Percentiles rank a stretch among this genome's conserved stretches.
Evolutionary conservation across 1,140 invertebrate species (phyloP).

Genomic region (Planococcus citri): DNA sequence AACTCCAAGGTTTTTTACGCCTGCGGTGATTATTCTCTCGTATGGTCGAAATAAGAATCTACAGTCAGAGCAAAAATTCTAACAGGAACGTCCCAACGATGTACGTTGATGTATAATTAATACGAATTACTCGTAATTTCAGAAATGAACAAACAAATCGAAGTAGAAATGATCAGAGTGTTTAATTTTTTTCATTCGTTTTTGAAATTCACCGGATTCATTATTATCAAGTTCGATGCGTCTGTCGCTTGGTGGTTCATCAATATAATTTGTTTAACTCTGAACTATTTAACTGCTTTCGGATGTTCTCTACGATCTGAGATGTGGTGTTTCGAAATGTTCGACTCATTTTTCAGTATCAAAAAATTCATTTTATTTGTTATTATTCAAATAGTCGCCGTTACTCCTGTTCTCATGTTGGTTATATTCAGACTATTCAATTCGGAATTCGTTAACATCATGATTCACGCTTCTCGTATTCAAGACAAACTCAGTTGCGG

Average conservation of each 20-base stretch:
- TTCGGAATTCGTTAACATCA: neutral
- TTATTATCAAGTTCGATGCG: neutral
- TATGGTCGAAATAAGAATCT: too few relatives aligned
- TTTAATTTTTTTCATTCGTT: neutral
- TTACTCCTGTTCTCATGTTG: neutral
- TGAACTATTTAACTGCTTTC: neutral
- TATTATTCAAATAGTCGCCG: neutral
- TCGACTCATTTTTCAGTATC: neutral
- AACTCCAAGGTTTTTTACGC: too few relatives aligned
- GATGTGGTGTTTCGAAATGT: neutral
- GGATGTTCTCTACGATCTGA: neutral
- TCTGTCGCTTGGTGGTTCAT: neutral
- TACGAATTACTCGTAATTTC: too few relatives aligned
- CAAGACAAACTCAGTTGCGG: neutral
- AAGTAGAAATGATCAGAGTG: neutral
- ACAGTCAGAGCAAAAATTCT: too few relatives aligned
- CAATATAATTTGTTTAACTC: neutral
- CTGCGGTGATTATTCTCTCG: too few relatives aligned
- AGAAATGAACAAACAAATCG: neutral
- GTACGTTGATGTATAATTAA: too few relatives aligned
- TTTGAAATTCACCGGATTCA: neutral
- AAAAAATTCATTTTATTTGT: neutral
- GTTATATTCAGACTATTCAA: neutral
- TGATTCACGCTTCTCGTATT: neutral
- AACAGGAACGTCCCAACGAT: too few relatives aligned